Evolutionary conservation across 2,888 invertebrate species (phyloP), one percentile per base, ranked within the genome.

Genomic region (Panopea generosa): DNA sequence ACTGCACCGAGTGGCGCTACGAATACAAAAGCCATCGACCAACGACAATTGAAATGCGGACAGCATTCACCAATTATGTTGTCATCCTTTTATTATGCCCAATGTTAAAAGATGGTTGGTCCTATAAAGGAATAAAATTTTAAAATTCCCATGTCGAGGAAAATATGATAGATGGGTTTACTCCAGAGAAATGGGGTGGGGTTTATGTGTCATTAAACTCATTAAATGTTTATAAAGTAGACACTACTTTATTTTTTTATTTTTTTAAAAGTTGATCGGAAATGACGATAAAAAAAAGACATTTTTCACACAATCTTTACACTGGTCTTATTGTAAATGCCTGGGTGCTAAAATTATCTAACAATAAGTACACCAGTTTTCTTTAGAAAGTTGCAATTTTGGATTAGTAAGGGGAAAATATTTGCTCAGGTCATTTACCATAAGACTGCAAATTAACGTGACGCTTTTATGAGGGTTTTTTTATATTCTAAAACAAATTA

Each of bases 31-130:
- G 56, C 43, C 53, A 33, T 67, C 49, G 43, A 33, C 22, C 38
- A 33, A 40, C 49, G 72, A 80, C 76, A 73, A 73, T 80, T 33
- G 52, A 69, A 62, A 55, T 29, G 27, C 33, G 76, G 76, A 80
- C 73, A 80, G 62, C 53, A 50, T 76, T 76, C 62, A 60, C 52
- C 76, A 70, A 80, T 80, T 80, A 80, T 53, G 47, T 55, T 76
- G 80, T 80, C 80, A 80, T 80, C 73, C 73, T 59, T 69, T 70
- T 62, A 68, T 76, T 63, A 66, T 66, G 52, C 61, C 52, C 59
- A 53, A 43, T 53, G 47, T 69, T 47, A 76, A 71, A 67, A 73
- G 73, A 73, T 73, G 61, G 67, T 49, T 63, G 47, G 50, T 40
- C 24, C 27, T 56, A 50, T 38, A 45, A 59, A 40, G 60, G 55